These are phyloP conservation scores for Rhopilema esculentum DNA, from an alignment of 30 jellyfish, hydroid and myxozoan species.

Conservation along the genomic window DNA sequence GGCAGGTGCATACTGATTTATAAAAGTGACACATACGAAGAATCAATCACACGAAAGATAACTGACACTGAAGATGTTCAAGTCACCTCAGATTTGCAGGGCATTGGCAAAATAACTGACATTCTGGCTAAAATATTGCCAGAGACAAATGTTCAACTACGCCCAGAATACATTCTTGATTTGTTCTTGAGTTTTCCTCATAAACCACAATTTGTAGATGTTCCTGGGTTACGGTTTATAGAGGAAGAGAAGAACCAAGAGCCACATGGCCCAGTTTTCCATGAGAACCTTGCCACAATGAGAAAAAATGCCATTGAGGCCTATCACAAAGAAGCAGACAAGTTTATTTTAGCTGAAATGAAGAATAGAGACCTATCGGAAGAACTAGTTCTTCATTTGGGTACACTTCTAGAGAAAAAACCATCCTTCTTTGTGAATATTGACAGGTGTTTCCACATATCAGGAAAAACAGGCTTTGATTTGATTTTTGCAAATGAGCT, in stretches of 20 bases:
- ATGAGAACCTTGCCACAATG: slow-evolving; percentile 18
- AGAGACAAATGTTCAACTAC: slow-evolving; percentile 24
- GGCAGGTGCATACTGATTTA: slow-evolving; percentile 50
- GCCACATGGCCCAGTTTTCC: slow-evolving; percentile 7
- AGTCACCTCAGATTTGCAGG: slow-evolving; percentile 27
- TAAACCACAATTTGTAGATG: slow-evolving; percentile 31
- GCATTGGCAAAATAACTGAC: slow-evolving; percentile 15
- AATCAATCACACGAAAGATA: slow-evolving; percentile 38
- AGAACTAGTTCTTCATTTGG: slow-evolving; percentile 48
- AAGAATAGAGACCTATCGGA: slow-evolving; percentile 26
- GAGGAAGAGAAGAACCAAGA: slow-evolving; percentile 33
- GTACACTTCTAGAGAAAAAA: slow-evolving; percentile 48
- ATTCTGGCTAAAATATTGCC: slow-evolving; percentile 32
- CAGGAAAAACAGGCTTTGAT: slow-evolving; percentile 53
- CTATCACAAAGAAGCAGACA: slow-evolving; percentile 1
- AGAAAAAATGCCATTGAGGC: slow-evolving; percentile 27
- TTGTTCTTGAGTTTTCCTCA: slow-evolving; percentile 37
- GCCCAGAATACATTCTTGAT: slow-evolving; percentile 39
- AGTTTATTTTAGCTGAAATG: slow-evolving; percentile 1
- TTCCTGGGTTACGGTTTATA: slow-evolving; percentile 20
- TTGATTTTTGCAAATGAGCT: slow-evolving; percentile 43
- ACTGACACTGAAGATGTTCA: slow-evolving; percentile 50
- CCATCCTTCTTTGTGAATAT: slow-evolving; percentile 8
- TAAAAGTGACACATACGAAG: slow-evolving; percentile 44
- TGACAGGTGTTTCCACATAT: slow-evolving; percentile 54